Evolutionary conservation across 2,888 invertebrate genomes (phyloP), one percentile per base, ranked within the genome.

Genomic region (Agriopis aurantiaria): DNA sequence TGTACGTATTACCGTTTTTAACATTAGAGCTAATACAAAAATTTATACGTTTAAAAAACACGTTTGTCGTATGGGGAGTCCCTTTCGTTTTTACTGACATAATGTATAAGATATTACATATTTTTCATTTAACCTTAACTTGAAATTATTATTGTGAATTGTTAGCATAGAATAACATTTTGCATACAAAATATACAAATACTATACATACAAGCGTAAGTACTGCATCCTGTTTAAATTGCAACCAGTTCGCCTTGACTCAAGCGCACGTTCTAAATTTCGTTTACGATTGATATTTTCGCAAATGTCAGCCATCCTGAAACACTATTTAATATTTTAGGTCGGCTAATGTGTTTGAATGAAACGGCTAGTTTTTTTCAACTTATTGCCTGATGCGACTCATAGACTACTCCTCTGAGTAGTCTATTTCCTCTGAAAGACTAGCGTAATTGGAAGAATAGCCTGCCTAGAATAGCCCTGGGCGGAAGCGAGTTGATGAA

Each of bases 1-100:
- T n/a, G 62, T 65, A 65, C 57, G 17, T 49, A 72, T 62, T 61
- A 65, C 56, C 63, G 59, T 68, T 65, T 70, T 72, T 74, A 68
- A 68, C 71, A 52, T 68, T 51, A 69, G 55, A 67, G 63, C 52
- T 52, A 41, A 41, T 51, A 43, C 17, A 23, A 23, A 23, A 23
- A 23, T n/a, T n/a, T n/a, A n/a, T 23, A 23, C 17, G 17, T 23
- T 23, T 1, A 23, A 23, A 23, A 23, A 1, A 23, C 17, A 23
- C 17, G 17, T 23, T 23, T 23, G 17, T 23, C 2, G 17, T 23
- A 23, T 23, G 17, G 0, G 17, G 17, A 23, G 17, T 23, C 17
- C 17, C 17, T 23, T 23, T 23, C 17, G 17, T 23, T 23, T 23
- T 23, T 23, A 23, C 17, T 23, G 17, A 23, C 17, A 23, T 23